Evolutionary conservation across 2,797 vertebrate species (phyloP), one percentile per base, ranked within the genome.

Genomic region (Malacoctenus gilli): DNA sequence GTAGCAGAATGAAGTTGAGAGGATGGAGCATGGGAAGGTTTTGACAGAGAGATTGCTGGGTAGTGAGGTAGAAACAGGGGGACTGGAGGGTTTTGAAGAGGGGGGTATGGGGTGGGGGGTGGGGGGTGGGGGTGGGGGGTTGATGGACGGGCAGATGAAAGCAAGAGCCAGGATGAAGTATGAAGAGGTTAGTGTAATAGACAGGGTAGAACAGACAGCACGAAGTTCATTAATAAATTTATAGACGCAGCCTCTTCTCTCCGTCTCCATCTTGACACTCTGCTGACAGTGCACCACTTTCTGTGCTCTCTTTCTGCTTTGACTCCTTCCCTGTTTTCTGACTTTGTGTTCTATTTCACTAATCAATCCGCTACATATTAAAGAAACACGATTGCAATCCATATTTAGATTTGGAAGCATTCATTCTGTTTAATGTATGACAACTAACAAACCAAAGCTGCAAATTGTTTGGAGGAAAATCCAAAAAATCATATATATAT

Each of bases 1-100:
- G 40, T 41, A 50, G 1, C 22, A 62, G 60, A 72, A 39, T 34
- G 40, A 46, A 73, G 76, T 68, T 72, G 59, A 79, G 62, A 62
- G 47, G 57, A 68, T 54, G 59, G 79, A 77, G 82, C 73, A 79
- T 86, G 72, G 68, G 80, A 82, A 83, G 60, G 63, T 59, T 70
- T 80, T 65, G 49, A 44, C 57, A 71, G 31, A 4, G 4, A 48
- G 25, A 67, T 71, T 77, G 75, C 68, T 60, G 63, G 20, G 18
- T 64, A 41, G 53, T 9, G 40, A 60, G 59, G 62, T 62, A 56
- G 63, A 71, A 75, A 70, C 57, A 39, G 61, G 36, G 20, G 36
- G 30, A 60, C 59, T 41, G 21, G 40, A 22, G 57, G 12, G 56
- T 32, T 68, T 85, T 68, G 75, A 60, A 44, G 44, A 36, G 30